Evolutionary conservation across 2,797 vertebrate species (phyloP).

Genomic region (Valencia hispanica): DNA sequence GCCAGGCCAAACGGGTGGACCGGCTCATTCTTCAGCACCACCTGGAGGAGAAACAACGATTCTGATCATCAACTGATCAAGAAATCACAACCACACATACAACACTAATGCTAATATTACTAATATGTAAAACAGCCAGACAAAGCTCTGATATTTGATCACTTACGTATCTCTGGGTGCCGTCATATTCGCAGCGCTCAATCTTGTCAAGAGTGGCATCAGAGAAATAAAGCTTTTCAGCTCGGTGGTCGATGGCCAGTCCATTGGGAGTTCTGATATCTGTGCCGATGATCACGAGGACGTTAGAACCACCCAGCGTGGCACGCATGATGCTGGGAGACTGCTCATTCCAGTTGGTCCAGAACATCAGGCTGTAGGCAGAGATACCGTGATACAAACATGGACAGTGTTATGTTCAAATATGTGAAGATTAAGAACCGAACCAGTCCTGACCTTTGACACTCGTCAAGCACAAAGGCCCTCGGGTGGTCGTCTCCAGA

Average conservation of each 20-base stretch:
- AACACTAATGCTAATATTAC: neutral
- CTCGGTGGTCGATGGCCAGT: conserved; percentile 94
- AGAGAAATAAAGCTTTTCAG: conserved; percentile 97
- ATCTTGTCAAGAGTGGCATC: conserved; percentile 98
- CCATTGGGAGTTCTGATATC: conserved; percentile 97
- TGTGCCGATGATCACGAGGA: conserved; percentile 92
- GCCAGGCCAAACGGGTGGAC: conserved; percentile 96
- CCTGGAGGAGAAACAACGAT: conserved; percentile 75
- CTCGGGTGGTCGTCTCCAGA: conserved; percentile 96
- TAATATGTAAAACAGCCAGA: neutral
- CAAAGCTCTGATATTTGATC: neutral
- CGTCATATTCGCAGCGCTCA: conserved; percentile 96
- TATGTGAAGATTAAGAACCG: neutral
- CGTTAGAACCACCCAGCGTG: conserved; percentile 88
- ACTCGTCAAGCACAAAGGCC: conserved; percentile 96
- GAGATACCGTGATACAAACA: conserved; percentile 5
- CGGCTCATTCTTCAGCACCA: conserved; percentile 94
- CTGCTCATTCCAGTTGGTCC: conserved; percentile 99
- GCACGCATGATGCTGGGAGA: conserved; percentile 98
- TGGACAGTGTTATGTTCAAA: neutral
- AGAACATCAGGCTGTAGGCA: conserved; percentile 92
- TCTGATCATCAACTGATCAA: conserved; percentile 1
- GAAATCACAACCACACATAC: conserved; percentile 14
- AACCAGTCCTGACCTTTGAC: conserved; percentile 87
- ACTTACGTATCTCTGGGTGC: conserved; percentile 91